Evolutionary conservation across 2,888 invertebrate genomes (phyloP), one percentile per base, ranked within the genome.

Genomic region (Iselma pallidipennis): DNA sequence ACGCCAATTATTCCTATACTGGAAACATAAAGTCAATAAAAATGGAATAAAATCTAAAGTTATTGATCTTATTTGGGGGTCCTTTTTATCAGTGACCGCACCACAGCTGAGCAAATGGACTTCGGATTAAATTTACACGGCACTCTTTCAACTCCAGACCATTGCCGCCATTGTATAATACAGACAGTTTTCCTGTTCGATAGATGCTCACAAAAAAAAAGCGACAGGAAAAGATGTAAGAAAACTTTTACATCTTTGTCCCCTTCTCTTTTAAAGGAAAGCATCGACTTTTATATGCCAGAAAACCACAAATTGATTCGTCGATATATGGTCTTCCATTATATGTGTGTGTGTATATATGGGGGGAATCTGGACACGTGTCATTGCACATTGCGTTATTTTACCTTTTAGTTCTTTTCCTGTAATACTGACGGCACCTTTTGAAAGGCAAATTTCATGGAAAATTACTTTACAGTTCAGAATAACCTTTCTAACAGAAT

Each of bases 61-160:
- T 4, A 25, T 3, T 6, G 4, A 25, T 25, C 25, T 25, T 4
- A 6, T 25, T 25, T 25, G 25, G 6, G 6, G 6, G 6, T 25
- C 25, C 4, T 25, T 25, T 48, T 49, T 45, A 51, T 57, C 48
- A 57, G 50, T 51, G 57, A 31, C 57, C 57, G 10, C 45, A 21
- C 45, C 21, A n/a, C n/a, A 21, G 45, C 21, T 45, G 45, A 21
- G 21, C 21, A 45, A 70, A 70, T 67, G 66, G 70, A 67, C 66
- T 66, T 65, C 50, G 65, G 68, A 70, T 69, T 70, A 65, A 69
- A 70, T 70, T 70, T 70, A 63, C 70, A 67, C 66, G 59, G 61
- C 61, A 63, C 67, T 67, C 67, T 69, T 70, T 70, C 66, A 62
- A 61, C 62, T 59, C 66, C 65, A 63, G 64, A 59, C 56, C 61